Conservation (phyloP, 2,113 vertebrate genomes). For the Charina bottae region DNA sequence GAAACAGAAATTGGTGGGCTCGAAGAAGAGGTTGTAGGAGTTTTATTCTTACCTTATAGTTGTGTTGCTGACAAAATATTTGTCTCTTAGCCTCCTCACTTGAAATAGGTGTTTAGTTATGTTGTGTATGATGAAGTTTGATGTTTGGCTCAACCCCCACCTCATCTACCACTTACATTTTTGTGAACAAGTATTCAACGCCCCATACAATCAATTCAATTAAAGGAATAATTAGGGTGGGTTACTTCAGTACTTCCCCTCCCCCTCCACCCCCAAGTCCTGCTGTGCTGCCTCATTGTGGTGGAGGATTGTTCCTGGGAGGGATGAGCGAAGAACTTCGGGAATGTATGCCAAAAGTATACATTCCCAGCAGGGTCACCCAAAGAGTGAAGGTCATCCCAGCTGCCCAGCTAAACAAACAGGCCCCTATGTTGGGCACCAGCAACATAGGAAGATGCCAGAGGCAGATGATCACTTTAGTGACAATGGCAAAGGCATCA, state of each 20-base stretch:
- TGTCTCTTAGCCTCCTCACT: background rate
- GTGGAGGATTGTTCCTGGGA: background rate
- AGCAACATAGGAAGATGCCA: background rate
- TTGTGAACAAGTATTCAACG: background rate
- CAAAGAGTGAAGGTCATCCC: background rate
- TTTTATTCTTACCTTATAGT: background rate
- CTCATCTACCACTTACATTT: background rate
- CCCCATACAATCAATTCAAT: background rate
- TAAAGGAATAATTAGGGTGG: background rate
- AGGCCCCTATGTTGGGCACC: background rate
- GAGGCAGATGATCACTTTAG: background rate
- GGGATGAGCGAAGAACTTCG: background rate
- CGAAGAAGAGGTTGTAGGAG: background rate
- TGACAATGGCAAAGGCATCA: background rate
- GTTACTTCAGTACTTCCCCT: background rate
- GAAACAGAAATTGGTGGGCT: background rate
- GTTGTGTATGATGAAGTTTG: background rate
- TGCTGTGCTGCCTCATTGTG: background rate
- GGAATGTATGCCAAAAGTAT: background rate
- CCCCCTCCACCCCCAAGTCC: background rate
- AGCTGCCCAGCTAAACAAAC: background rate
- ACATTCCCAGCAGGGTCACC: background rate
- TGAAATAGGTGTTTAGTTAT: background rate
- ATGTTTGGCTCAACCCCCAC: background rate
- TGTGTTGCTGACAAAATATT: background rate